A percentile compares a stretch with the other conserved stretches of the same genome.
phyloP scores from a whole-genome alignment of 2,113 vertebrate species.

The Columba janthina region DNA sequence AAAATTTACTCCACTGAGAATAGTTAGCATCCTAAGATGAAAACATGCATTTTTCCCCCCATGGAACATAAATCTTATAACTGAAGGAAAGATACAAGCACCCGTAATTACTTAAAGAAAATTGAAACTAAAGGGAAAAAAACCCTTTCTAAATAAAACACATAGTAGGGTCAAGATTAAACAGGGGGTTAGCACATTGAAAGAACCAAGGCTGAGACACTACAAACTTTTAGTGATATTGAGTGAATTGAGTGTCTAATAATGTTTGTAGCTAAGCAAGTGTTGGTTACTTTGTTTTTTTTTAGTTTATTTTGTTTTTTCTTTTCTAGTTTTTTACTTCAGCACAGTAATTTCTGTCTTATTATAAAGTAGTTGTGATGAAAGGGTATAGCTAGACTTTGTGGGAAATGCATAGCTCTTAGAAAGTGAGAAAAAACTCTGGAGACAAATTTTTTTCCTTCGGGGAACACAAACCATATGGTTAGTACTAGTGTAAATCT shows the following conservation, averaged over 20 bases:
- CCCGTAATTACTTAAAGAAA: neutral
- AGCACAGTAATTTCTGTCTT: neutral
- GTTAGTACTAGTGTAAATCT: neutral
- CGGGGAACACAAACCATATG: neutral
- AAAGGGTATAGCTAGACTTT: neutral
- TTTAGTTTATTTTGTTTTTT: too few species aligned
- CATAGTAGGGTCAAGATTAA: neutral
- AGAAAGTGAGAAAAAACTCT: neutral
- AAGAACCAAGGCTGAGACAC: neutral
- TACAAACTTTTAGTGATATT: neutral
- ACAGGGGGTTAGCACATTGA: neutral
- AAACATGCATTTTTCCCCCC: neutral
- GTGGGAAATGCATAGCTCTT: neutral
- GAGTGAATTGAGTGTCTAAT: neutral
- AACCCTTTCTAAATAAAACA: neutral
- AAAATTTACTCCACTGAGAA: neutral
- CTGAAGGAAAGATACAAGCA: neutral
- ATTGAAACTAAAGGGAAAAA: neutral
- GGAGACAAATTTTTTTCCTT: neutral
- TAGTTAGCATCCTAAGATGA: neutral
- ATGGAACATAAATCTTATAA: neutral
- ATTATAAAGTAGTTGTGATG: neutral
- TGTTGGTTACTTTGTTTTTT: too few species aligned
- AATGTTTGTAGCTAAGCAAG: neutral
- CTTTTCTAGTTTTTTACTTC: neutral